phyloP scores from a whole-genome alignment of 2,797 vertebrate species.

The Steatocranus sp. region DNA sequence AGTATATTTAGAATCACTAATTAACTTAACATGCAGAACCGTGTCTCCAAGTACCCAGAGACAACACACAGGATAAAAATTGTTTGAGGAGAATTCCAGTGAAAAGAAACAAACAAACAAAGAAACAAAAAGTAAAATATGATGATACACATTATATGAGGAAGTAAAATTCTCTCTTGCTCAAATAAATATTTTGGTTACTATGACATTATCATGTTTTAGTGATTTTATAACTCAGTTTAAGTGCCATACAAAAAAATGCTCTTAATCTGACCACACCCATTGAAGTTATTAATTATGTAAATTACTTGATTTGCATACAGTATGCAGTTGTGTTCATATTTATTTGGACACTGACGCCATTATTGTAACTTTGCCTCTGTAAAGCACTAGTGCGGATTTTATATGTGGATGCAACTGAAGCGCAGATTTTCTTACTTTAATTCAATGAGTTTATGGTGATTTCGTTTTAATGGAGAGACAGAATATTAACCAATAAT shows the following conservation, averaged over 20 bases:
- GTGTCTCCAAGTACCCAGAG: neutral
- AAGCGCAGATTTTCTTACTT: slow-evolving; percentile 42
- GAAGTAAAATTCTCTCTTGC: neutral
- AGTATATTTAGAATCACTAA: neutral
- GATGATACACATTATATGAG: neutral
- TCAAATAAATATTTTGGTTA: neutral
- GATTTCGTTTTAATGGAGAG: neutral
- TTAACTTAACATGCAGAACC: neutral
- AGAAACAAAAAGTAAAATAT: neutral
- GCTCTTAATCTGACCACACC: neutral
- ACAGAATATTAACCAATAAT: neutral
- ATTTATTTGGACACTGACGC: neutral
- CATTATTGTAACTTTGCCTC: neutral
- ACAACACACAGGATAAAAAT: neutral
- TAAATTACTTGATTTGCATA: neutral
- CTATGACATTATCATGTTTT: neutral
- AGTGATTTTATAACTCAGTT: neutral
- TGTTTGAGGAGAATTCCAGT: neutral
- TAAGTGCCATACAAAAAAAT: neutral
- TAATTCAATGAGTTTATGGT: slow-evolving; percentile 12
- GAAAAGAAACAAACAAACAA: neutral
- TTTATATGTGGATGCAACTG: neutral
- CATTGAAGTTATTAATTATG: neutral
- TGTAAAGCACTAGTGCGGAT: neutral
- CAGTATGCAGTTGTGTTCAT: neutral